phyloP scores from a whole-genome alignment of 30 jellyfish, hydroid and myxozoan genomes.

The Chironex yamaguchii region DNA sequence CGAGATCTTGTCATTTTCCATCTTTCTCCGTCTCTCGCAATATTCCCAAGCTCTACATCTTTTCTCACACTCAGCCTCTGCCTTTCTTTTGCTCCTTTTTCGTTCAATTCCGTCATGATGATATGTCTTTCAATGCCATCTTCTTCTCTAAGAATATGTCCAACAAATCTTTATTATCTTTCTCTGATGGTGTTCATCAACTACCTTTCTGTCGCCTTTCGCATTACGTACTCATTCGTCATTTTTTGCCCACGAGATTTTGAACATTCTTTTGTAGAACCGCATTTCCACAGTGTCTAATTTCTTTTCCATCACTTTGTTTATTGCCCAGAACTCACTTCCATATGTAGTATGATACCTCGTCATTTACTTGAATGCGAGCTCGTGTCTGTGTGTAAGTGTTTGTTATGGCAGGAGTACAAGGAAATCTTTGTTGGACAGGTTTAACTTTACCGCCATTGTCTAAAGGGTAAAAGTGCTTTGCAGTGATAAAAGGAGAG shows the following conservation, averaged over 20 bases:
- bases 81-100: slow-evolving; percentile 16
- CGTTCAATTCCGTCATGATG: not conserved
- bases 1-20: not conserved
- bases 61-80: not conserved
- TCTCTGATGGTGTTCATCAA: not conserved
- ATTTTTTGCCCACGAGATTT: slow-evolving; percentile 11
- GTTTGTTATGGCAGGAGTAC: too few species aligned
- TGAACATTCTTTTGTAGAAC: too few species aligned
- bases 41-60: not conserved
- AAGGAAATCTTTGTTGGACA: too few species aligned
- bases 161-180: slow-evolving; percentile 11
- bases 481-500: too few species aligned
- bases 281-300: too few species aligned
- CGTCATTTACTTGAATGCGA: too few species aligned
- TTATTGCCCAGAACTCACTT: too few species aligned
- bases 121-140: slow-evolving; percentile 8
- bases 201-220: not conserved
- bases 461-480: too few species aligned
- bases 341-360: too few species aligned
- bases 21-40: slow-evolving; percentile 6
- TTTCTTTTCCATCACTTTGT: too few species aligned
- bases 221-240: slow-evolving; percentile 2
- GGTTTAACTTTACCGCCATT: too few species aligned
- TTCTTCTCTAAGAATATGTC: slow-evolving; percentile 12
- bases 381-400: too few species aligned